These are phyloP conservation scores for Solen grandis DNA, from an alignment of 1,140 invertebrate species.

Conservation along the genomic window DNA sequence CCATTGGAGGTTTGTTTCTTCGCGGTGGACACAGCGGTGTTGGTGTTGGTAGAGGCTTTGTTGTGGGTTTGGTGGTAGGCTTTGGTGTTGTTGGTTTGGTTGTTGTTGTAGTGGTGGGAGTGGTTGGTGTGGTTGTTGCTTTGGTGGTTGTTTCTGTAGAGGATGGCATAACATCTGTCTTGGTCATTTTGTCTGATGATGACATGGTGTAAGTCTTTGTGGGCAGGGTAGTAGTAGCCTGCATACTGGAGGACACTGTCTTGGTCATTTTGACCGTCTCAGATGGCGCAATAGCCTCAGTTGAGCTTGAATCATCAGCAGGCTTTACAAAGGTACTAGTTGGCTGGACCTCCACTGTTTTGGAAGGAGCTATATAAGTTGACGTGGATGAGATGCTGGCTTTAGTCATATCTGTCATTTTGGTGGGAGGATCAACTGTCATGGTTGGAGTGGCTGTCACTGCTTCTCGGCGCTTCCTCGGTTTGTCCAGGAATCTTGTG, in stretches of 20 bases:
- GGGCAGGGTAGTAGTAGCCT: conserved; percentile 54
- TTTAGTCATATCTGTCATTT: conserved; percentile 55
- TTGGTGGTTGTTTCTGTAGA: conserved; percentile 34
- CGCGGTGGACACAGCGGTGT: conserved; percentile 42
- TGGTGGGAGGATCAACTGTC: conserved; percentile 68
- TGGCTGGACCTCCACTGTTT: conserved; percentile 55
- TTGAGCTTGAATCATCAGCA: neutral
- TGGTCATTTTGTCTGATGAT: conserved; percentile 43
- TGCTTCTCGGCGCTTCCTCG: conserved; percentile 57
- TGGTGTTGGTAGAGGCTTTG: conserved; percentile 20
- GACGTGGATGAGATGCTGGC: conserved; percentile 44
- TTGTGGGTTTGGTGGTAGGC: conserved; percentile 31
- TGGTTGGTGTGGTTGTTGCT: conserved; percentile 22
- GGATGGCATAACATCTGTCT: conserved; percentile 39
- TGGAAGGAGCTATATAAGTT: conserved; percentile 61
- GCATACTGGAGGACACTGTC: neutral
- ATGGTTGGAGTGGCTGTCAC: conserved; percentile 58
- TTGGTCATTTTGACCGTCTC: conserved; percentile 16
- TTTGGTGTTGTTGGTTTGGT: neutral
- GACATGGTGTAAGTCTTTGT: conserved; percentile 60
- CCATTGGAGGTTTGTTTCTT: conserved; percentile 44
- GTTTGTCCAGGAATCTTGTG: conserved; percentile 79
- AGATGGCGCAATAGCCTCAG: neutral
- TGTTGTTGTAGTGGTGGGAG: neutral
- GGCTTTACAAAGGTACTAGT: conserved; percentile 27